phyloP scores from a whole-genome alignment of 2,888 invertebrate genomes.

The Cactoblastis cactorum region DNA sequence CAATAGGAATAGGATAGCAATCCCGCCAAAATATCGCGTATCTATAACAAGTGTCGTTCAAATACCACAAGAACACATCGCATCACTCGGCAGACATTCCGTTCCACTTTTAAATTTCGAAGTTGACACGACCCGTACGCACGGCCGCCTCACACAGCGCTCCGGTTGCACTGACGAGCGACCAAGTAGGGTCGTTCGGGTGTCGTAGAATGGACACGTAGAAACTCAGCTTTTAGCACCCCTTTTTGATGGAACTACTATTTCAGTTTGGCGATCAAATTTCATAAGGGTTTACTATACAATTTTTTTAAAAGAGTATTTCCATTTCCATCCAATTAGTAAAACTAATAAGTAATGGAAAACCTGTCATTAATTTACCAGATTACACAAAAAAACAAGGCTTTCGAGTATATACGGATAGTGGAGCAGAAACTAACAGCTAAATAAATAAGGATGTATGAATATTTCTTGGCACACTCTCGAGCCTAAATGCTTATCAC shows the following conservation, averaged over 20 bases:
- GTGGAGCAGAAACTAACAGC: too few species aligned
- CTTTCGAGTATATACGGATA: too few species aligned
- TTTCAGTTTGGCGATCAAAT: neutral
- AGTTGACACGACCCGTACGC: conserved; percentile 24
- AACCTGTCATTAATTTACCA: too few species aligned
- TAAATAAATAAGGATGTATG: too few species aligned
- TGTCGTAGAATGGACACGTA: conserved; percentile 14
- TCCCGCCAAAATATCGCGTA: neutral
- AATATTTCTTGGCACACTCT: too few species aligned
- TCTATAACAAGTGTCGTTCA: neutral
- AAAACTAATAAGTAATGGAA: too few species aligned
- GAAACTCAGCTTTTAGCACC: conserved; percentile 18
- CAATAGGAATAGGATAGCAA: neutral
- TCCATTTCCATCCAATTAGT: too few species aligned
- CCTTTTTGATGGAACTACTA: neutral
- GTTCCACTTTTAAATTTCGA: conserved; percentile 20
- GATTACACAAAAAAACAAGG: too few species aligned
- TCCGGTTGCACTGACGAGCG: conserved; percentile 45
- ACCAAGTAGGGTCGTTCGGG: neutral
- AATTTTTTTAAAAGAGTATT: too few species aligned
- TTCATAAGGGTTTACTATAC: neutral
- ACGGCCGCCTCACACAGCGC: conserved; percentile 35
- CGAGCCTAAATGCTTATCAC: too few species aligned
- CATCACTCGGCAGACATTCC: conserved; percentile 14
- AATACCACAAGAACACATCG: conserved; percentile 12